Evolutionary conservation across 1,140 invertebrate species (phyloP), one percentile per base, ranked within the genome.

Genomic region (Anastrepha obliqua): DNA sequence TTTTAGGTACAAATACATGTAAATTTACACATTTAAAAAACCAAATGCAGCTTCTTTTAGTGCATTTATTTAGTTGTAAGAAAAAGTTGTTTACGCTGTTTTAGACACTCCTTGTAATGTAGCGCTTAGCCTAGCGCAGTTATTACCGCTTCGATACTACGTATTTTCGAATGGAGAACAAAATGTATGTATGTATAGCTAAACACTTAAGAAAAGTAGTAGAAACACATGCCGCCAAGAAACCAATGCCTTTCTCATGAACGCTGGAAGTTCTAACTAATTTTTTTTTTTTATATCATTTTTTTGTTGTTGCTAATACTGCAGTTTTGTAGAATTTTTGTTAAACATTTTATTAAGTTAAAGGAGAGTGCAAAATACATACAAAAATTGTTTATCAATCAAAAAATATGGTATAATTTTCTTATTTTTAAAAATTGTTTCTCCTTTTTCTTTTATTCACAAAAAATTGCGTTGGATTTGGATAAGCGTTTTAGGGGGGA

Each of bases 201-300:
- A 58, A 87, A 70, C 86, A 87, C 59, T 20, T 81, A 81, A 58
- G 47, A 13, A 81, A 81, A 81, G 47, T 81, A 55, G 42, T 81
- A 81, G 47, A 91, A 89, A 91, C 91, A 93, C 91, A 93, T 93
- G 91, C 92, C 91, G 91, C 93, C 93, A 94, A 94, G 93, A 94
- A 94, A 94, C 93, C 94, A 94, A 94, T 94, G 94, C 94, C 94
- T 94, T 94, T 94, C 93, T 78, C 60, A 88, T 86, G n/a, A 86
- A 86, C 58, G 65, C 65, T 70, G 47, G n/a, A 17, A 20, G 2
- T 44, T 81, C 74, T 81, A 81, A 81, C 47, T 81, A 51, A 51
- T 81, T 81, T 55, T 9, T 51, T 47, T 74, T 67, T 42, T n/a
- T n/a, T n/a, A n/a, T 20, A 39, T 74, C 39, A 0, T 55, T 55